Evolutionary conservation across 2,797 vertebrate genomes (phyloP).

Genomic region (Sus cebifrons): DNA sequence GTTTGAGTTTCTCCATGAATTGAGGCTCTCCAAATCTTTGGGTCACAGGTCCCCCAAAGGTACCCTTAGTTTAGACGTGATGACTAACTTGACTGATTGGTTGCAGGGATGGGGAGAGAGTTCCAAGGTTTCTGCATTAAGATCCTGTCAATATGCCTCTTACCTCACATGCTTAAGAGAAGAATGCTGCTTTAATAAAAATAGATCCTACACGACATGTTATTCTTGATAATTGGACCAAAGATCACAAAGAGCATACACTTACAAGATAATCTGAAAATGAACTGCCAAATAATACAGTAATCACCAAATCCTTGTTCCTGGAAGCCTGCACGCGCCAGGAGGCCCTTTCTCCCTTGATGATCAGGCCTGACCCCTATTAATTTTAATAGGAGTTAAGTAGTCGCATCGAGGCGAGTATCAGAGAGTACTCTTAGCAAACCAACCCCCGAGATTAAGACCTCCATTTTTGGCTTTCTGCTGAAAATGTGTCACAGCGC

Average conservation of each 20-base stretch:
- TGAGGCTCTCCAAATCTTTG: not conserved
- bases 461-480: conserved; percentile 90
- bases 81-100: not conserved
- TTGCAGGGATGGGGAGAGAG: not conserved
- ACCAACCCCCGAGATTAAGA: conserved; percentile 87
- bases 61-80: not conserved
- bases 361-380: conserved; percentile 91
- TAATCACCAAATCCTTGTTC: conserved; percentile 91
- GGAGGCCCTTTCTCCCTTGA: conserved; percentile 88
- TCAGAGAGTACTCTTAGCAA: conserved; percentile 32
- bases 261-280: conserved; percentile 93
- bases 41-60: not conserved
- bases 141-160: conserved; percentile 84
- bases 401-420: conserved; percentile 89
- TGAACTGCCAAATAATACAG: conserved; percentile 91
- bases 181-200: conserved; percentile 86
- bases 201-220: conserved; percentile 88
- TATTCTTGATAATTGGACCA: conserved; percentile 90
- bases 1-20: not conserved
- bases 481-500: conserved; percentile 89
- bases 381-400: conserved; percentile 93
- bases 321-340: conserved; percentile 88
- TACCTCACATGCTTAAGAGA: conserved; percentile 84
- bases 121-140: conserved; percentile 86
- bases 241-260: conserved; percentile 89